Base-by-base conservation (phyloP, 2,113 vertebrate genomes). In the Felis chaus region DNA sequence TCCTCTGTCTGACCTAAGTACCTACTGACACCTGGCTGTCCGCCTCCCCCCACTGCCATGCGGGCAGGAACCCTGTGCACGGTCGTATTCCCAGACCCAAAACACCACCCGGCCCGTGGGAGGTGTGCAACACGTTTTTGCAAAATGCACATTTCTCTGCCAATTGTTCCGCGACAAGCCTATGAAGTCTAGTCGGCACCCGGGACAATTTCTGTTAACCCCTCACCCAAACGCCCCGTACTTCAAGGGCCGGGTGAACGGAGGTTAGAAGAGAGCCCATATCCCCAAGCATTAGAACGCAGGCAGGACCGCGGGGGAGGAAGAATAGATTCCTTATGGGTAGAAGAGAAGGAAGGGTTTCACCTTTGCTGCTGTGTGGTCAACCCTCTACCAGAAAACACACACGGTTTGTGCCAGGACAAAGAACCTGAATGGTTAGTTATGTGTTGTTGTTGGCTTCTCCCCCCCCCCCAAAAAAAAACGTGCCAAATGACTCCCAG, bases 301-400 rank as follows among this genome's bases (percentile, higher is more conserved):
- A 31, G 78, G 23, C 61, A 63, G 13, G 29, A 21, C 41, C 55
- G 0, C 13, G 16, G 29, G 12, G 12, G 25, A 86, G 27, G n/a
- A 73, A 73, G 23, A 85, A 86, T 10, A 45, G 45, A 57, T 8
- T 6, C 55, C 19, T 57, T 57, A 15, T 55, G 23, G 39, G 31
- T 12, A 78, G 13, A 84, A 96, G 86, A 83, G 25, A 53, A 14
- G n/a, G 29, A 10, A 69, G 21, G 74, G 7, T 82, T 21, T 65
- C 83, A 55, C 10, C 33, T 61, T 71, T 78, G 29, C 21, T 50
- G n/a, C 55, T 86, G 13, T 74, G 55, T 74, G 55, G 31, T 81
- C 61, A 82, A 71, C 68, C 29, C n/a, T 76, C 41, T 88, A 57
- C 82, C 76, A 86, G 55, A 80, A 96, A 94, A 92, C 25, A 85